phyloP scores from a whole-genome alignment of 2,797 vertebrate genomes.

The Mallotus villosus region DNA sequence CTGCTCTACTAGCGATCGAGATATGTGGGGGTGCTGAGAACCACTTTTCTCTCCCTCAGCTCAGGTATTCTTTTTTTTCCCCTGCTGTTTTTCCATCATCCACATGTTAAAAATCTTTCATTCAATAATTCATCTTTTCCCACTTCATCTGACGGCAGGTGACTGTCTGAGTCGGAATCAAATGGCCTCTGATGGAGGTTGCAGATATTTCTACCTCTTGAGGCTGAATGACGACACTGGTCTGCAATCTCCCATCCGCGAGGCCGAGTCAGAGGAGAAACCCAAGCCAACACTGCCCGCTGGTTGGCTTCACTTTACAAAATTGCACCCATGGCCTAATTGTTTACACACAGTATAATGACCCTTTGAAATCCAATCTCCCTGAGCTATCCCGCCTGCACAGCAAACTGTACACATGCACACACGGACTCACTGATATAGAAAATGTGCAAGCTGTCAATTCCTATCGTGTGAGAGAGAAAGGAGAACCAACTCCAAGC shows the following conservation, averaged over 20 bases:
- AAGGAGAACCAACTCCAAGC: slow-evolving; percentile 26
- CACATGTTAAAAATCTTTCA: slow-evolving; percentile 49
- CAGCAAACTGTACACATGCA: slow-evolving; percentile 52
- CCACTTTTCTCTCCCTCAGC: slow-evolving; percentile 50
- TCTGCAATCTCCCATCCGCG: slow-evolving; percentile 55
- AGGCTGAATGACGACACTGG: slow-evolving; percentile 68
- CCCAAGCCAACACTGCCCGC: slow-evolving; percentile 48
- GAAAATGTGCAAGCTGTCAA: slow-evolving; percentile 69
- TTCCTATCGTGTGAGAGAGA: slow-evolving; percentile 44
- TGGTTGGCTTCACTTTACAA: slow-evolving; percentile 56
- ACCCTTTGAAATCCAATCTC: slow-evolving; percentile 68
- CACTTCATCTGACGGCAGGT: slow-evolving; percentile 51
- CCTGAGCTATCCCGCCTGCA: slow-evolving; percentile 59
- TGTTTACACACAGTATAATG: slow-evolving; percentile 51
- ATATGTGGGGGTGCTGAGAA: slow-evolving; percentile 29
- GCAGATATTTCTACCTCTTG: slow-evolving; percentile 54
- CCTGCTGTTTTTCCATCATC: slow-evolving; percentile 53
- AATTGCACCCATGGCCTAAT: slow-evolving; percentile 62
- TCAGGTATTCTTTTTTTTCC: slow-evolving; percentile 40
- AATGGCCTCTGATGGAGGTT: slow-evolving; percentile 49
- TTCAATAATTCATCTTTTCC: slow-evolving; percentile 65
- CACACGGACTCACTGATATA: slow-evolving; percentile 52
- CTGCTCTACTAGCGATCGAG: no score
- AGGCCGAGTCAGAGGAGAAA: slow-evolving; percentile 37
- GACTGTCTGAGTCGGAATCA: slow-evolving; percentile 59